These are phyloP conservation scores for Microtus ochrogaster DNA, from an alignment of 2,113 vertebrate species.

Conservation along the genomic window DNA sequence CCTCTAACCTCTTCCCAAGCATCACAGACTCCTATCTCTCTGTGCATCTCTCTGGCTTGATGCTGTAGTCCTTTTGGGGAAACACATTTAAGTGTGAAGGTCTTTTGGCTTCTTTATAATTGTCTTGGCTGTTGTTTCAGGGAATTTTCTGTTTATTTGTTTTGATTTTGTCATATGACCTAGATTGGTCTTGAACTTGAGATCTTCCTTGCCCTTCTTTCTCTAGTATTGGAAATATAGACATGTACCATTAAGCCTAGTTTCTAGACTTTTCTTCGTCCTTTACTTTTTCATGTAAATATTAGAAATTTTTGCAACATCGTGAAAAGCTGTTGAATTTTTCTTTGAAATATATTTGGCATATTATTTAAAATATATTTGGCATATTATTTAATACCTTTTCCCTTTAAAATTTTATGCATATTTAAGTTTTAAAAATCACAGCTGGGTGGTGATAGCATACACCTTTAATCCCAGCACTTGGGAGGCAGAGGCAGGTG, in stretches of 20 bases:
- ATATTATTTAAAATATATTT: not conserved
- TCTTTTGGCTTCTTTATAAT: not conserved
- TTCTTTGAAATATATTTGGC: conserved; percentile 32
- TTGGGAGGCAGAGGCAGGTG: not conserved
- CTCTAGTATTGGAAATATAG: not conserved
- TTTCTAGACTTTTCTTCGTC: not conserved
- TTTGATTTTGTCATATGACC: not conserved
- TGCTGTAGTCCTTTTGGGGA: not conserved
- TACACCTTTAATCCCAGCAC: not conserved
- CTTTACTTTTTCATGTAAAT: conserved; percentile 13
- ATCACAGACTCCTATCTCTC: not conserved
- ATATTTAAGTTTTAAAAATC: not conserved
- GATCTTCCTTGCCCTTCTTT: not conserved
- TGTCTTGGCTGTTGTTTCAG: not conserved
- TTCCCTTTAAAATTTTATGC: not conserved
- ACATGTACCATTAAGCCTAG: not conserved
- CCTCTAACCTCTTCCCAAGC: not conserved
- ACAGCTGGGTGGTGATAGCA: not conserved
- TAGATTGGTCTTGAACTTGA: not conserved
- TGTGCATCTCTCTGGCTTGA: not conserved
- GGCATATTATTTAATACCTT: conserved; percentile 21
- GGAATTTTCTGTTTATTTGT: not conserved
- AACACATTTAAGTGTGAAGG: not conserved
- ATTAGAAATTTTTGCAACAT: conserved; percentile 52
- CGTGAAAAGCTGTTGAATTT: conserved; percentile 21